Base-by-base conservation (phyloP, 2,113 vertebrate genomes). In the Phaetusa simplex region DNA sequence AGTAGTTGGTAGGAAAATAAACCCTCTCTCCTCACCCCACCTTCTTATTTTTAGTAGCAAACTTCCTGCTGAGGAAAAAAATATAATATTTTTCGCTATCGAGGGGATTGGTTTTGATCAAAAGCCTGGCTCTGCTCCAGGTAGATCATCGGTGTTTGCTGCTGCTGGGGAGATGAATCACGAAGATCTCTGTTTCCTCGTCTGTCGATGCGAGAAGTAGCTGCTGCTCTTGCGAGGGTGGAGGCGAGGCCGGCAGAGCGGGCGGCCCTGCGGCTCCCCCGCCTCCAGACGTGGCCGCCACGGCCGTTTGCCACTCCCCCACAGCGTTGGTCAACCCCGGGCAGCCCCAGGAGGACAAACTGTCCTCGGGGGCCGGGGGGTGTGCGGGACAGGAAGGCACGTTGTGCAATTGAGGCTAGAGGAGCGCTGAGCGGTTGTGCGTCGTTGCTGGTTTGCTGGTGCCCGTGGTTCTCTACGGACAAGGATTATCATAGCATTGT, bases 11-110 rank as follows among this genome's bases (percentile, higher is more conserved):
- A 88, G 94, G 79, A 95, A 96, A 95, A 94, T 43, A 93, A 95
- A 74, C 72, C 82, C 71, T 87, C 74, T 82, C 36, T 95, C 90
- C 73, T 91, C 89, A 59, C 45, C 32, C 23, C 70, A 49, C 43
- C 53, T 36, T 64, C 69, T 86, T 93, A 95, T 95, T 96, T 97
- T 97, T 91, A 95, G 92, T 49, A 93, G 72, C 88, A 81, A 93
- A 38, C 72, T 96, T 96, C 95, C 94, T 95, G 88, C 72, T 73
- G 32, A 79, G 77, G 72, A 36, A 78, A 84, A 82, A 50, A 65
- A 52, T 14, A 16, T 5, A 10, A 3, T 20, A 45, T 74, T 67
- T 92, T 40, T 95, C 21, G 3, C 76, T 84, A 8, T 83, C 1
- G 12, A 81, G 65, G 56, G 47, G 80, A 83, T 93, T 34, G 66